Conservation (phyloP, 2,888 invertebrate genomes). For the Eueremaeus valkanovi region DNA sequence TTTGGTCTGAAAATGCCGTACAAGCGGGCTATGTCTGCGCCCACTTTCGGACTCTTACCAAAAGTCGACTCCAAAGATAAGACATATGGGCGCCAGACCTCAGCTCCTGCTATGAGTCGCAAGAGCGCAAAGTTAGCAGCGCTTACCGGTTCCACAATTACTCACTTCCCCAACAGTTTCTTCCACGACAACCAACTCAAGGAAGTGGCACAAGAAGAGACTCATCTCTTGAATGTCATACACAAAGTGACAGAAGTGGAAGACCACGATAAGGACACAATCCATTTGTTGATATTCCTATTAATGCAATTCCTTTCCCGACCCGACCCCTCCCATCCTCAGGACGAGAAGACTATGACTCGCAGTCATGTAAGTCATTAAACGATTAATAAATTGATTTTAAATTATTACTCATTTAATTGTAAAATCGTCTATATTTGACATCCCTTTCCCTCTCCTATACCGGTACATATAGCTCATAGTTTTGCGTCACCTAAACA, state of each 20-base stretch:
- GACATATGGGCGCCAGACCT: slow-evolving; percentile 68
- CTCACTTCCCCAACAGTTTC: slow-evolving; percentile 53
- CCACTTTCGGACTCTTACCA: slow-evolving; percentile 51
- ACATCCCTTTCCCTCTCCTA: slow-evolving; percentile 32
- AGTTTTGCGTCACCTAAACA: slow-evolving; percentile 83
- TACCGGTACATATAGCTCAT: slow-evolving; percentile 62
- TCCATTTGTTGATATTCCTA: slow-evolving; percentile 87
- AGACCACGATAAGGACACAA: slow-evolving; percentile 85
- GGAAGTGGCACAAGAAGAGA: slow-evolving; percentile 75
- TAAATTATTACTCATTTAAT: background rate
- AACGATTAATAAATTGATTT: background rate
- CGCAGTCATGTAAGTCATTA: slow-evolving; percentile 57
- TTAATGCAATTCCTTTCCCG: slow-evolving; percentile 89
- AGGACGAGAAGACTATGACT: slow-evolving; percentile 74
- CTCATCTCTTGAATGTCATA: slow-evolving; percentile 71
- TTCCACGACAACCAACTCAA: slow-evolving; percentile 47
- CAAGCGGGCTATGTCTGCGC: slow-evolving; percentile 88
- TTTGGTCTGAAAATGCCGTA: slow-evolving; percentile 92
- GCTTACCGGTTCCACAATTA: slow-evolving; percentile 48
- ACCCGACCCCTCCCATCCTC: slow-evolving; percentile 74
- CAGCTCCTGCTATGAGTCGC: slow-evolving; percentile 88
- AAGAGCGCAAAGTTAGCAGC: slow-evolving; percentile 75
- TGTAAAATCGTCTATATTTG: background rate
- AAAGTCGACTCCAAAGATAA: slow-evolving; percentile 73
- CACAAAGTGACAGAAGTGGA: slow-evolving; percentile 87